Base-by-base conservation (phyloP, 2,797 vertebrate genomes). In the Cyclopterus lumpus region DNA sequence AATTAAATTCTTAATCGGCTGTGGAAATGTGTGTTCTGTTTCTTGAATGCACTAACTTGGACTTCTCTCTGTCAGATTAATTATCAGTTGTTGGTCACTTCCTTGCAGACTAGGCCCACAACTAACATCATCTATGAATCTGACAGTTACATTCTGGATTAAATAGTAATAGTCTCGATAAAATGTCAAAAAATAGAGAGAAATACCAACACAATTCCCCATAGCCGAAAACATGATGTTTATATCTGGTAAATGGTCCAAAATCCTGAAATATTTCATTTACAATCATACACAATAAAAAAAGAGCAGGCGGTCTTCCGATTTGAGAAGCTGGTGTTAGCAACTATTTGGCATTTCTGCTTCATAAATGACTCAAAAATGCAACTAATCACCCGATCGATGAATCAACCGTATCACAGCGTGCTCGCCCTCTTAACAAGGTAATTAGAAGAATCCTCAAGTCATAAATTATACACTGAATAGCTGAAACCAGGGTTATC, bases 1-100 rank as follows among this genome's bases (percentile, higher is more conserved):
- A 88, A 94, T 93, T 94, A 86, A 94, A 94, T 95, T 95, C 91
- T 93, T 95, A 94, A 87, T 55, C 51, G 30, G 72, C 46, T 73
- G 82, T 90, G 78, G 64, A 71, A 77, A 67, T 77, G 81, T 84
- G 86, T 92, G 70, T 81, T 91, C 66, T 89, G n/a, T 77, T 84
- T 68, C 22, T 77, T 59, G n/a, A 5, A 59, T 55, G 49, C 48
- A 30, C 12, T 32, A 5, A 40, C 28, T 20, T 3, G 8, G 12
- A 15, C n/a, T 36, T 14, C 24, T 63, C 15, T 62, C 1, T 28
- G 26, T 28, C 26, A 28, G 26, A 28, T 28, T 28, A 28, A 28
- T 28, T 28, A 28, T 28, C 26, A 28, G 26, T 40, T 22, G 48
- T 61, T 67, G 42, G 6, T 44, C 51, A 36, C 28, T 44, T 60